Base-by-base conservation (phyloP, 2,888 invertebrate genomes). In the Eupithecia centaureata region DNA sequence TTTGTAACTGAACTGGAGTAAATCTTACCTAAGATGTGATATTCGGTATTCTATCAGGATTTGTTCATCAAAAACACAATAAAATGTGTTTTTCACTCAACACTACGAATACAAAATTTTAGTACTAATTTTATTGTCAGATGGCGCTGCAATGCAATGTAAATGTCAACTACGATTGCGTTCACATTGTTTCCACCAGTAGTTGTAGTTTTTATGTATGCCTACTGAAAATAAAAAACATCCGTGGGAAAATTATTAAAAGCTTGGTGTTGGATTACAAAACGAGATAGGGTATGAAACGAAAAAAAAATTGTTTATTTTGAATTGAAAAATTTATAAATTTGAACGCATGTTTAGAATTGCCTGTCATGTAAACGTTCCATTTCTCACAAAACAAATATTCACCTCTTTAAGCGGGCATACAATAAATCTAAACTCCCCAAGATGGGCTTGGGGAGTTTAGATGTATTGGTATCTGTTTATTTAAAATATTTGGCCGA, bases 21-120 rank as follows among this genome's bases (percentile, higher is more conserved):
- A 63, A 73, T 88, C 93, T 92, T 86, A 93, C 93, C 92, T 90
- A 88, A 84, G 85, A 84, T 79, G 84, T 88, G 87, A 88, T 87
- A 86, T 86, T 86, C 83, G 84, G 81, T 86, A 84, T 86, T 88
- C 89, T 85, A 90, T 83, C 85, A 88, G 86, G 86, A 87, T 86
- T 81, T 80, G 88, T 83, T 93, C 91, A 93, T 93, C 86, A 86
- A 90, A 92, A 93, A 91, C 88, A 88, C 86, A 83, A 87, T 86
- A 90, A 93, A 92, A 90, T 90, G 92, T 92, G 89, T 86, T 90
- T 87, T 86, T 88, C 91, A 92, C 90, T 88, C 91, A 90, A 87
- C 88, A 91, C 92, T 91, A 93, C 92, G 91, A 93, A 93, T 92
- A 93, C 93, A 93, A 92, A 93, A 89, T 91, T 89, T 88, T 89